These are phyloP conservation scores for Acanthosepion esculentum DNA, from an alignment of 2,888 invertebrate genomes.

Conservation along the genomic window DNA sequence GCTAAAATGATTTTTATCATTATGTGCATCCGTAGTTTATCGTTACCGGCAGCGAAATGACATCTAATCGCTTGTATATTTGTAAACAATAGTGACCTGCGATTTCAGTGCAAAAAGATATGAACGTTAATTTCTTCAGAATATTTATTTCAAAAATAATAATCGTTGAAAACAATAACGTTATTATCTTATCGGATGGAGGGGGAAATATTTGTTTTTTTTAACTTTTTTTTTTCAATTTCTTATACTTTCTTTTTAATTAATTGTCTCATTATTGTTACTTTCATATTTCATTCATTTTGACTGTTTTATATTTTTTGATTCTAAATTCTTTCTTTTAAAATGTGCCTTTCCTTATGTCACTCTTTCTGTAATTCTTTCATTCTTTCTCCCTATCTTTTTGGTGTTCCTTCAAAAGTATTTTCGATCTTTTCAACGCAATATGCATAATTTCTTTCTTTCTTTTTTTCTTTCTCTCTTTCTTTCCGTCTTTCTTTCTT, in stretches of 20 bases:
- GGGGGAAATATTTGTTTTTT: not conserved
- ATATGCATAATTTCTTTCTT: no score
- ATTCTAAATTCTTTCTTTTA: no score
- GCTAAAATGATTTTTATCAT: not conserved
- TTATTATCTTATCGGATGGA: not conserved
- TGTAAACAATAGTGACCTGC: not conserved
- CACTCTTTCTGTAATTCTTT: no score
- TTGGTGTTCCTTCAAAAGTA: no score
- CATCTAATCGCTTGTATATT: not conserved
- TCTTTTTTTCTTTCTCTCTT: not conserved
- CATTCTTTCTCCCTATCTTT: no score
- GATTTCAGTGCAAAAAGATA: not conserved
- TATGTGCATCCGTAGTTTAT: not conserved
- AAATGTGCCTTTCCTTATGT: no score
- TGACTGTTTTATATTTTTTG: no score
- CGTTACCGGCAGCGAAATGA: not conserved
- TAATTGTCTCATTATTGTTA: not conserved
- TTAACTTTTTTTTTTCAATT: not conserved
- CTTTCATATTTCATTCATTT: not conserved
- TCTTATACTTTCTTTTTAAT: not conserved
- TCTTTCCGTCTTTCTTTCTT: not conserved
- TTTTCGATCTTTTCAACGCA: no score
- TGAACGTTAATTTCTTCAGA: not conserved
- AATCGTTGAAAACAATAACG: not conserved
- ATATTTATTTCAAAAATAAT: conserved; percentile 18